Evolutionary conservation across 2,888 invertebrate genomes (phyloP).

Genomic region (Didymodactylos carnosus): DNA sequence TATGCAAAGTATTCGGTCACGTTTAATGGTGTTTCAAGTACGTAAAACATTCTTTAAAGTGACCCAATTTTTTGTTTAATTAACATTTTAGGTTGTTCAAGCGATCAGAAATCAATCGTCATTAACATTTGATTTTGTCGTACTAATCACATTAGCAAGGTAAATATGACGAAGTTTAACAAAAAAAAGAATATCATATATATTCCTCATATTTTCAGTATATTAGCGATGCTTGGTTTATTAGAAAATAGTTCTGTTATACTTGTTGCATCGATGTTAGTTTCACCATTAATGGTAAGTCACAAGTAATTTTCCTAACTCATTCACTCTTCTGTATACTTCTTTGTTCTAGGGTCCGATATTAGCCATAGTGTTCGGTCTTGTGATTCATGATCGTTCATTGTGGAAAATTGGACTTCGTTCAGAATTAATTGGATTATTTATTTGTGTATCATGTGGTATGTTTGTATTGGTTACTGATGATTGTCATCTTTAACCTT

Average conservation of each 20-base stretch:
- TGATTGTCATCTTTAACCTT: background rate
- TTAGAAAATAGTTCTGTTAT: slow-evolving; percentile 53
- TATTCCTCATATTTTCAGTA: slow-evolving; percentile 38
- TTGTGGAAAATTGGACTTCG: slow-evolving; percentile 46
- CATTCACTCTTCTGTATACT: background rate
- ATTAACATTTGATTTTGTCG: slow-evolving; percentile 55
- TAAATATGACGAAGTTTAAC: too few relatives aligned
- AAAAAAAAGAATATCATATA: background rate
- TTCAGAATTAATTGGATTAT: slow-evolving; percentile 49
- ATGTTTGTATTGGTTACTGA: slow-evolving; percentile 11
- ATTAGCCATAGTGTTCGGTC: slow-evolving; percentile 54
- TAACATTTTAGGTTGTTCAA: slow-evolving; percentile 42
- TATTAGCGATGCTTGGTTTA: slow-evolving; percentile 52
- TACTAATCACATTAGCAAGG: slow-evolving; percentile 51
- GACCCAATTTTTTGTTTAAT: background rate
- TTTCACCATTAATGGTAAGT: slow-evolving; percentile 55
- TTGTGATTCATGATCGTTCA: slow-evolving; percentile 46
- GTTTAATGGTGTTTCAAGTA: slow-evolving; percentile 30
- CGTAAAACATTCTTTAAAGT: too few relatives aligned
- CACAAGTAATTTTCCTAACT: background rate
- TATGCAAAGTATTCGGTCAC: slow-evolving; percentile 28
- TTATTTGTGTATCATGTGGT: slow-evolving; percentile 46
- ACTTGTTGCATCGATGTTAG: slow-evolving; percentile 57
- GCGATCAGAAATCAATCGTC: slow-evolving; percentile 48
- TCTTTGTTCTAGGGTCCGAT: slow-evolving; percentile 46